Evolutionary conservation across 2,797 vertebrate genomes (phyloP).

Genomic region (Cygnus olor): DNA sequence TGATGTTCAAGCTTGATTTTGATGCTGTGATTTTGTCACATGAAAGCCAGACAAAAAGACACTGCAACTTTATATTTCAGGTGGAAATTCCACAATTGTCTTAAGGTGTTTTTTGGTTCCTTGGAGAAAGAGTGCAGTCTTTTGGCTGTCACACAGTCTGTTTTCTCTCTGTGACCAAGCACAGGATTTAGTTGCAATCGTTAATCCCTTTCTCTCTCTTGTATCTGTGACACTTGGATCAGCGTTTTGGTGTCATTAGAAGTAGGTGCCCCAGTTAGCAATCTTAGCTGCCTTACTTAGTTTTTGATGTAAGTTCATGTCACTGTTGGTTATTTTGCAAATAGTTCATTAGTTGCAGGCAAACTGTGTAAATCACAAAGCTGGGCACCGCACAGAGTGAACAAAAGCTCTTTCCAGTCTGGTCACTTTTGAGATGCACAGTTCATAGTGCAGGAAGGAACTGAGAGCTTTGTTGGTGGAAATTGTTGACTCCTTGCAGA

Average conservation of each 20-base stretch:
- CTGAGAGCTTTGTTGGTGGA: background rate
- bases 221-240: background rate
- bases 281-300: background rate
- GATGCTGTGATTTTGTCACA: background rate
- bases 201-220: background rate
- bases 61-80: background rate
- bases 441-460: background rate
- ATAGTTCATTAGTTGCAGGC: background rate
- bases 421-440: background rate
- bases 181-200: background rate
- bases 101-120: background rate
- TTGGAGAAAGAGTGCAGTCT: background rate
- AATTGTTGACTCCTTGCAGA: background rate
- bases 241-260: background rate
- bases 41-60: background rate
- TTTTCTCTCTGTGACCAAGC: background rate
- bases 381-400: background rate
- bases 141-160: background rate
- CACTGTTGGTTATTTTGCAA: background rate
- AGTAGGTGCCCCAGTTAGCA: background rate
- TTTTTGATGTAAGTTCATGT: background rate
- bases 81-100: background rate
- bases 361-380: background rate
- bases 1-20: background rate
- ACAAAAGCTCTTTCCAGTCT: background rate